A percentile compares a stretch with the other conserved stretches of the same genome.
Conservation (phyloP, 1,140 invertebrate species). For the Drosophila mojavensis region DNA sequence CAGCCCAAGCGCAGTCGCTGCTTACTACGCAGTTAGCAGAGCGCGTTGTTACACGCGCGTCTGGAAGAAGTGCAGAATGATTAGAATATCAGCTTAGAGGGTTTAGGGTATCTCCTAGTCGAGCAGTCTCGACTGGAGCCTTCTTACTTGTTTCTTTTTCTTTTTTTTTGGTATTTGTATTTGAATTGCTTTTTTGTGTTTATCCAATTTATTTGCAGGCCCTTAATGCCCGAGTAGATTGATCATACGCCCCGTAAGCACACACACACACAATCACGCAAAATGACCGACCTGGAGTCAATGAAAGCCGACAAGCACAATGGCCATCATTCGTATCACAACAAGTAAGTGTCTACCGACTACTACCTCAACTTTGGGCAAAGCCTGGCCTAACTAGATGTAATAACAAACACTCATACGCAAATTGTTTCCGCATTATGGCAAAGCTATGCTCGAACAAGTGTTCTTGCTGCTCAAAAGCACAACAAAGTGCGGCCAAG, state of each 20-base stretch:
- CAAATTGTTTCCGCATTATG: slow-evolving; percentile 14
- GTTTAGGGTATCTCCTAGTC: too few species aligned
- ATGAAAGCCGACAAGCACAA: slow-evolving; percentile 71
- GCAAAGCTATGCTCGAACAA: not conserved
- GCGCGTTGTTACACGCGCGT: too few species aligned
- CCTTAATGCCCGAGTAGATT: slow-evolving; percentile 36
- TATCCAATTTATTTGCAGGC: slow-evolving; percentile 37
- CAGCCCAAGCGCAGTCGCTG: too few species aligned
- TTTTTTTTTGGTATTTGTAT: slow-evolving; percentile 45
- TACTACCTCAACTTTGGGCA: slow-evolving; percentile 8
- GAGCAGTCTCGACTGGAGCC: too few species aligned
- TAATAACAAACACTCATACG: not conserved
- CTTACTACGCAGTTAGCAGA: too few species aligned
- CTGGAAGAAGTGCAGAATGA: too few species aligned
- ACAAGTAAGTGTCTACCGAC: slow-evolving; percentile 56
- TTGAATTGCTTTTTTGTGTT: slow-evolving; percentile 24
- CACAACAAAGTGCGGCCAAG: not conserved
- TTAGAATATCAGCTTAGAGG: too few species aligned
- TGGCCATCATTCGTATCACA: slow-evolving; percentile 65
- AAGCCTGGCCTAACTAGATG: slow-evolving; percentile 16
- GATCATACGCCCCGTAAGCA: slow-evolving; percentile 10
- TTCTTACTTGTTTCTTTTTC: too few species aligned
- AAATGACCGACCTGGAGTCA: slow-evolving; percentile 66
- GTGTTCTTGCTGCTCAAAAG: not conserved
- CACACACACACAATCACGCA: slow-evolving; percentile 20